Percentiles rank a stretch among this genome's conserved stretches.
Conservation (phyloP, 1,140 invertebrate genomes). For the Mactra quadrangularis region DNA sequence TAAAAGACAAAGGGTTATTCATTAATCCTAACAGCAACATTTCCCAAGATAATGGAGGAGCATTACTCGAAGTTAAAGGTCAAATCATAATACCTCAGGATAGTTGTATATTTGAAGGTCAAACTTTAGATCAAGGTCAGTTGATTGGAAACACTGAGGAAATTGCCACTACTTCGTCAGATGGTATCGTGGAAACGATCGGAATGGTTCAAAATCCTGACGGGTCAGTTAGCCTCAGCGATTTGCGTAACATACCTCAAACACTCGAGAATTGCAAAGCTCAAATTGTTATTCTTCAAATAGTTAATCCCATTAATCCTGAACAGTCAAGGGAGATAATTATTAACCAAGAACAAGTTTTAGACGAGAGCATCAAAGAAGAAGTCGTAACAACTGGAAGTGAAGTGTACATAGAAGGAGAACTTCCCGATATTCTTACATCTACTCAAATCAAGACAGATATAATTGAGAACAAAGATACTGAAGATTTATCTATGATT, state of each 20-base stretch:
- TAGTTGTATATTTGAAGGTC: conserved; percentile 37
- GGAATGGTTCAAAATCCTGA: conserved; percentile 54
- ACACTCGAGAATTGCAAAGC: conserved; percentile 59
- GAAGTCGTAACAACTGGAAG: no score
- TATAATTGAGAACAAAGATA: neutral
- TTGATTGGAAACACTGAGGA: neutral
- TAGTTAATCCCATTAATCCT: conserved; percentile 67
- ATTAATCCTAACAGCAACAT: neutral
- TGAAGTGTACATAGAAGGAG: neutral
- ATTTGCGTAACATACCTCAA: conserved; percentile 22
- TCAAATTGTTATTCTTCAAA: conserved; percentile 79
- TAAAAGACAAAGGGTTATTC: conserved; percentile 54
- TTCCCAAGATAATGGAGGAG: neutral
- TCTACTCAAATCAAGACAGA: conserved; percentile 4
- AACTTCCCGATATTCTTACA: neutral
- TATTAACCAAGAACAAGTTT: neutral
- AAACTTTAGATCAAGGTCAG: neutral
- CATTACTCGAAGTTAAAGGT: conserved; percentile 33
- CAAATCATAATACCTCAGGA: conserved; percentile 61
- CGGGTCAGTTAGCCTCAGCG: conserved; percentile 57
- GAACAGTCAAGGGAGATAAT: conserved; percentile 13
- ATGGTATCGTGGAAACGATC: conserved; percentile 10
- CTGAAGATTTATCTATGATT: no score
- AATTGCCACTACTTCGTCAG: neutral
- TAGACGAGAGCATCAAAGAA: no score